Conservation (phyloP, 2,888 invertebrate species). For the Meiosimyza decipiens region DNA sequence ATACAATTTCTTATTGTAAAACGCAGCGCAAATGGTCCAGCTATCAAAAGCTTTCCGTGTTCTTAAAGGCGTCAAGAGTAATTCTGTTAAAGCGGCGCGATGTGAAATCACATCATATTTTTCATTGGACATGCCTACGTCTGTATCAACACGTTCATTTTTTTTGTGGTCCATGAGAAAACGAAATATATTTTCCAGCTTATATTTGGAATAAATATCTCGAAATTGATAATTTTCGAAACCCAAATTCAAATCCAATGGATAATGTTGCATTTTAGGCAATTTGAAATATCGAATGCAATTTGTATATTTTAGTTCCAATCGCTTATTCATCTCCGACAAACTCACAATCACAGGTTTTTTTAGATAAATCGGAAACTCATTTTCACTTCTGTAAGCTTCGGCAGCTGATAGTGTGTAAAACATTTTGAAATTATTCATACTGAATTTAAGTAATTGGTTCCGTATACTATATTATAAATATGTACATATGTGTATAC, state of each 20-base stretch:
- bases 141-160: not conserved
- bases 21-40: slow-evolving; percentile 10
- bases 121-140: not conserved
- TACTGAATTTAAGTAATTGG: not conserved
- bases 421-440: slow-evolving; percentile 14
- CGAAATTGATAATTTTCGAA: not conserved
- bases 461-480: too few species aligned
- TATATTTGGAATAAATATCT: not conserved
- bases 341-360: slow-evolving; percentile 1
- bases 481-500: too few species aligned
- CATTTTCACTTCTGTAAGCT: not conserved
- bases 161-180: slow-evolving; percentile 5
- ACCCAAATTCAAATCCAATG: slow-evolving; percentile 22
- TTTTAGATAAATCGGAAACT: not conserved
- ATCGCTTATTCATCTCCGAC: not conserved
- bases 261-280: slow-evolving; percentile 4
- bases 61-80: not conserved
- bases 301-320: not conserved
- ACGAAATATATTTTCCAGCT: not conserved
- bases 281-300: slow-evolving; percentile 10
- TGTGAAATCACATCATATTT: slow-evolving; percentile 13
- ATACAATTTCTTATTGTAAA: slow-evolving; percentile 19
- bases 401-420: not conserved
- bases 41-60: too few species aligned
- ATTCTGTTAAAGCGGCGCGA: not conserved